Conservation (phyloP, 53 echinoderm and acorn worm species). For the Pentamera pediparva region DNA sequence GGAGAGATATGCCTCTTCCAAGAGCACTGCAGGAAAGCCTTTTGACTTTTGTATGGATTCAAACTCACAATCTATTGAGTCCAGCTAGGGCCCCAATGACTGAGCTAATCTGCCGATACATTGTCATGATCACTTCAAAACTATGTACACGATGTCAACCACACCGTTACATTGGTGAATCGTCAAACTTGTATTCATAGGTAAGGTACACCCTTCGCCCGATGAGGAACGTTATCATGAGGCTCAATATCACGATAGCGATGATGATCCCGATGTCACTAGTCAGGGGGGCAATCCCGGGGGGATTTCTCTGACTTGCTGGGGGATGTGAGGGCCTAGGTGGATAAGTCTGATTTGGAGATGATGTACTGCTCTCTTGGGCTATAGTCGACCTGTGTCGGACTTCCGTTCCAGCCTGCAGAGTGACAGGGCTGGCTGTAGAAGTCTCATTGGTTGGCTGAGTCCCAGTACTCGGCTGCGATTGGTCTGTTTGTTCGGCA, state of each 20-base stretch:
- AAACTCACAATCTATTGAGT: too few relatives aligned
- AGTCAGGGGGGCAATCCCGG: background rate
- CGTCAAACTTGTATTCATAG: slow-evolving; percentile 87
- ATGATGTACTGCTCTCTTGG: too few relatives aligned
- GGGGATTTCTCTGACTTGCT: background rate
- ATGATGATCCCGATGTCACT: slow-evolving; percentile 13
- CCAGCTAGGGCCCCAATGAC: too few relatives aligned
- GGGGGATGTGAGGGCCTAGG: background rate
- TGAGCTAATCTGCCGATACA: too few relatives aligned
- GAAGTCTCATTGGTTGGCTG: slow-evolving; percentile 1
- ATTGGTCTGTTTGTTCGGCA: slow-evolving; percentile 14
- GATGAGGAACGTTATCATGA: slow-evolving; percentile 59
- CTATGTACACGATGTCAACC: background rate
- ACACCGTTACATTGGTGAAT: background rate
- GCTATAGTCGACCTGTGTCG: slow-evolving; percentile 5
- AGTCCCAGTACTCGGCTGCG: slow-evolving; percentile 21
- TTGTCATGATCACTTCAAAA: background rate
- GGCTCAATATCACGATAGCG: slow-evolving; percentile 34
- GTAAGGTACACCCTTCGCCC: slow-evolving; percentile 62
- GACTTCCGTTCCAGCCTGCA: slow-evolving; percentile 5
- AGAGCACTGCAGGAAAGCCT: too few relatives aligned
- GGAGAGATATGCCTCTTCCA: too few relatives aligned
- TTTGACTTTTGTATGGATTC: too few relatives aligned
- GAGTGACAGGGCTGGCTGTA: background rate
- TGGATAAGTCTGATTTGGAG: too few relatives aligned